phyloP scores from a whole-genome alignment of 2,797 vertebrate genomes.

The Amphiprion clarkii region DNA sequence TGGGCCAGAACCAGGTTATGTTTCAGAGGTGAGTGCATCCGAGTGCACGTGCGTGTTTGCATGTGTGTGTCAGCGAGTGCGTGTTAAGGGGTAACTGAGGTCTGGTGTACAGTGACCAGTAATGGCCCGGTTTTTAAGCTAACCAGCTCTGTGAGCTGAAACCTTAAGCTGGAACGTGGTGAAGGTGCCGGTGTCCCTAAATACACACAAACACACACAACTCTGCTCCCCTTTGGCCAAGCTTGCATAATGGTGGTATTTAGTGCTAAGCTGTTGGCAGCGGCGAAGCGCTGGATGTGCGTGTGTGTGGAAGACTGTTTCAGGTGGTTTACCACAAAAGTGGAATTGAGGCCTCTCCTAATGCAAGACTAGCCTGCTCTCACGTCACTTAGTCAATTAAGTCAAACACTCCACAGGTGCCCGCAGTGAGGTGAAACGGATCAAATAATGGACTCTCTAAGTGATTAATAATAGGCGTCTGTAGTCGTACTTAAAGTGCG shows the following conservation, averaged over 20 bases:
- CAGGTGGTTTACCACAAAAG: constrained; percentile 59
- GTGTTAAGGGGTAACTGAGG: constrained; percentile 65
- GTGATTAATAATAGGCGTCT: constrained; percentile 46
- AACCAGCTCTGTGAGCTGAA: constrained; percentile 69
- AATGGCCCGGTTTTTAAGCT: constrained; percentile 76
- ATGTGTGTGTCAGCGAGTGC: constrained; percentile 56
- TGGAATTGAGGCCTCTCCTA: constrained; percentile 45
- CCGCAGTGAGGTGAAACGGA: constrained; percentile 42
- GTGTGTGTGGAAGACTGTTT: constrained; percentile 35
- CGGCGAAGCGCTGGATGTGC: constrained; percentile 6
- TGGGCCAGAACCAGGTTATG: constrained; percentile 77
- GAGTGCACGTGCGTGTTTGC: constrained; percentile 14
- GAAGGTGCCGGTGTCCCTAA: constrained; percentile 58
- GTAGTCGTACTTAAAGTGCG: constrained; percentile 19
- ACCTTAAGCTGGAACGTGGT: constrained; percentile 76
- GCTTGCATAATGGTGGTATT: constrained; percentile 67
- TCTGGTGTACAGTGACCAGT: constrained; percentile 77
- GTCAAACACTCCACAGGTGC: constrained; percentile 23
- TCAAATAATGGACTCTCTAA: constrained; percentile 49
- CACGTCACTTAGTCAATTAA: constrained; percentile 63
- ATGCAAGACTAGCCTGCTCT: constrained; percentile 51
- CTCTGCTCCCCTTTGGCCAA: constrained; percentile 24
- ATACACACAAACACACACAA: constrained; percentile 39
- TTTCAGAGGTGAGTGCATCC: constrained; percentile 69
- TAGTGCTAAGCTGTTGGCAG: constrained; percentile 75